A percentile compares a stretch with the other conserved stretches of the same genome.
phyloP scores from a whole-genome alignment of 2,888 invertebrate species.

The Baccha elongata region DNA sequence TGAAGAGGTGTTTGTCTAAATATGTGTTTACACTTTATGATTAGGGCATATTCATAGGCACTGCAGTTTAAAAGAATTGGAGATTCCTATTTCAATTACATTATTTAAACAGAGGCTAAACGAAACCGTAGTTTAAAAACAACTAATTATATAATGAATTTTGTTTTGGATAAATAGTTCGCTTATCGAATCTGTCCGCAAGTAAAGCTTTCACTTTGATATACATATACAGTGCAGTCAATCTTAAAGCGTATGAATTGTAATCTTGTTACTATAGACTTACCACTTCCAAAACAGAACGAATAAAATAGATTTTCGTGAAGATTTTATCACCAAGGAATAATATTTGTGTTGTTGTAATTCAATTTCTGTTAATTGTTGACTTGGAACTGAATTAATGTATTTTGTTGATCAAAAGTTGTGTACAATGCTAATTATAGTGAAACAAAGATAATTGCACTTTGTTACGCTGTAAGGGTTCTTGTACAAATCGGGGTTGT shows the following conservation, averaged over 20 bases:
- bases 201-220: too few species aligned
- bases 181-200: too few species aligned
- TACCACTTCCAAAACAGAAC: constrained; percentile 53
- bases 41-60: too few species aligned
- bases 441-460: constrained; percentile 54
- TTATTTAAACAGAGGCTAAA: too few species aligned
- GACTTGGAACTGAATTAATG: constrained; percentile 60
- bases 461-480: constrained; percentile 98
- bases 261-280: constrained; percentile 35
- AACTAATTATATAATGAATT: too few species aligned
- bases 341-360: constrained; percentile 20
- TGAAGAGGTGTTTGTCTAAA: too few species aligned
- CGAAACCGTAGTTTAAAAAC: too few species aligned
- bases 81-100: too few species aligned
- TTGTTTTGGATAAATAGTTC: too few species aligned
- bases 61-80: too few species aligned
- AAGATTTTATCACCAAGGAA: constrained; percentile 38
- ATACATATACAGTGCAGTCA: too few species aligned
- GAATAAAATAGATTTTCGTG: constrained; percentile 13
- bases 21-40: too few species aligned
- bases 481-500: constrained; percentile 98
- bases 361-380: constrained; percentile 54
- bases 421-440: constrained; percentile 76
- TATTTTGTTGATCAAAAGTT: constrained; percentile 76
- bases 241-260: constrained; percentile 50